phyloP scores from a whole-genome alignment of 2,797 vertebrate genomes.

The Halcyon smyrnensis region DNA sequence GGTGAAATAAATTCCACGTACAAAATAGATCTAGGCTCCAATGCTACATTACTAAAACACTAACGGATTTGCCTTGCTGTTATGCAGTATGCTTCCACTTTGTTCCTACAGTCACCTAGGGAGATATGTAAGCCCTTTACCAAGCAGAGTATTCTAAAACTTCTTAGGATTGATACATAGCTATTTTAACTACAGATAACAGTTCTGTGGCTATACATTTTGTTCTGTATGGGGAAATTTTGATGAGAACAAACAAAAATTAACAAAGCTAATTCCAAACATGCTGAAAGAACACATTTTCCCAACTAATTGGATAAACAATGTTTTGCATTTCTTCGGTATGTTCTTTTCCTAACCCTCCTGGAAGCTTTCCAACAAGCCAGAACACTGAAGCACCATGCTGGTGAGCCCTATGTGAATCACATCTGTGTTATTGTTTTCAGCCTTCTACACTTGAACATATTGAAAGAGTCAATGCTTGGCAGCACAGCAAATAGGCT shows the following conservation, averaged over 20 bases:
- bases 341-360: background rate
- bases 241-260: slow-evolving; percentile 66
- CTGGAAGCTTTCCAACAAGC: slow-evolving; percentile 47
- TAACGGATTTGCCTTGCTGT: background rate
- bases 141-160: slow-evolving; percentile 48
- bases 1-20: background rate
- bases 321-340: background rate
- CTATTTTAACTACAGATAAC: slow-evolving; percentile 38
- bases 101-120: slow-evolving; percentile 20
- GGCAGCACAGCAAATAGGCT: slow-evolving; percentile 14
- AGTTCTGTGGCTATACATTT: slow-evolving; percentile 25
- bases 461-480: slow-evolving; percentile 57
- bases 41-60: background rate
- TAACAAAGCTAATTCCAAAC: slow-evolving; percentile 32
- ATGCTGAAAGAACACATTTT: slow-evolving; percentile 39
- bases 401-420: slow-evolving; percentile 38
- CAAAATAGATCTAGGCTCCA: background rate
- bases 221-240: slow-evolving; percentile 7
- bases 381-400: slow-evolving; percentile 15
- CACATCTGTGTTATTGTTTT: slow-evolving; percentile 35
- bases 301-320: slow-evolving; percentile 58
- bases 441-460: slow-evolving; percentile 51
- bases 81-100: background rate
- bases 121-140: slow-evolving; percentile 26
- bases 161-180: slow-evolving; percentile 20